Base-by-base conservation (phyloP, 2,888 invertebrate genomes). In the Candidula unifasciata region DNA sequence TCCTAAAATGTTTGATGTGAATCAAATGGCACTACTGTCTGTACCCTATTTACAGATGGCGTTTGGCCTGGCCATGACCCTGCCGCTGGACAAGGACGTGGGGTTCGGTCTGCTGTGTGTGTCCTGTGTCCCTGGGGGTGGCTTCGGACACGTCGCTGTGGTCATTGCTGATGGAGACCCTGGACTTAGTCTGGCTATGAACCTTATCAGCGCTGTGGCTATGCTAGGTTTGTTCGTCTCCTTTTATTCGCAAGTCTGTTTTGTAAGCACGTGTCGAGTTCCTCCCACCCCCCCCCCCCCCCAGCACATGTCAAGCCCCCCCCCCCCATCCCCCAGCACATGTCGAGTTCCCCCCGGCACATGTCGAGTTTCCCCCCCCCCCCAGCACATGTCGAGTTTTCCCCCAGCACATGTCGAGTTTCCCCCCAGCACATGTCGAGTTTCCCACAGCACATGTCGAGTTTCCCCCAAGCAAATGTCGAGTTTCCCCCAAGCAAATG, bases 91-190 rank as follows among this genome's bases (percentile, higher is more conserved):
- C 84, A 89, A 90, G 83, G 90, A 92, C 84, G 89, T 91, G 37
- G 88, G 91, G 18, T 91, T 92, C 86, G 93, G 93, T 8, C 89
- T 93, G 80, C 89, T 93, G 82, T 92, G 91, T 88, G 90, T 92
- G 85, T 90, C 93, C n/a, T 92, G 92, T 85, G 91, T 93, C 21
- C 93, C 93, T 0, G 93, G 93, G 6, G 93, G 93, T 0, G 93
- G 93, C 6, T 86, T 92, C 69, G 93, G 93, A 24, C 92, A 93
- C 88, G 89, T 93, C 54, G 91, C 92, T 27, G 91, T 92, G 69
- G 88, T 92, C 87, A 91, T 93, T 80, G 90, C 90, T 37, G 87
- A 92, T 44, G 91, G 91, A 24, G 93, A 93, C 88, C 87, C 90
- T 83, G 89, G 91, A 64, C 91, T 93, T 79, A 92, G 92, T 82